A percentile compares a stretch with the other conserved stretches of the same genome.
Evolutionary conservation across 2,113 vertebrate species (phyloP).

Genomic region (Smithornis capensis): DNA sequence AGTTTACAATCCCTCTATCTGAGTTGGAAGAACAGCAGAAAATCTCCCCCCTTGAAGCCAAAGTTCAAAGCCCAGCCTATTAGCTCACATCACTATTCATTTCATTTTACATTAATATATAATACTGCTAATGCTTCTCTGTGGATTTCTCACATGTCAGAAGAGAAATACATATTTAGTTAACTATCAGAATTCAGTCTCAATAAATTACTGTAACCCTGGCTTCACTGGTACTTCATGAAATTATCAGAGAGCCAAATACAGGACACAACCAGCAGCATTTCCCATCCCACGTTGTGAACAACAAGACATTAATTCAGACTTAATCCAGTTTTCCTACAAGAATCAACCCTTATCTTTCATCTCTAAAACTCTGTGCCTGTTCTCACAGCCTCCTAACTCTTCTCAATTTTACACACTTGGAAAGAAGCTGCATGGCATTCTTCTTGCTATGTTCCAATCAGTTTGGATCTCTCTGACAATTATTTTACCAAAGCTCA

Average conservation of each 20-base stretch:
- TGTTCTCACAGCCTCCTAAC: background rate
- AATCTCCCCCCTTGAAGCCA: background rate
- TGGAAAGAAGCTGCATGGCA: background rate
- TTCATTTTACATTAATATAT: slow-evolving; percentile 54
- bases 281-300: rapidly evolving
- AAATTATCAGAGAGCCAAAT: background rate
- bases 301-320: background rate
- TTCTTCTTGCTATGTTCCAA: background rate
- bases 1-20: background rate
- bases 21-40: background rate
- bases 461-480: background rate
- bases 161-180: slow-evolving; percentile 6
- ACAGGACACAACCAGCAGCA: background rate
- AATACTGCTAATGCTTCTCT: slow-evolving; percentile 51
- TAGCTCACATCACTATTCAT: slow-evolving; percentile 14
- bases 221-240: background rate
- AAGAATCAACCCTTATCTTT: background rate
- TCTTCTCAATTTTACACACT: background rate
- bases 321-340: background rate
- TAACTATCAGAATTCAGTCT: background rate
- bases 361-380: background rate
- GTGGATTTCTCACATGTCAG: slow-evolving; percentile 28
- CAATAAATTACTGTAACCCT: background rate
- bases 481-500: background rate
- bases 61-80: slow-evolving; percentile 28